Base-by-base conservation (phyloP, 2,797 vertebrate genomes). In the Hoplostethus atlanticus region DNA sequence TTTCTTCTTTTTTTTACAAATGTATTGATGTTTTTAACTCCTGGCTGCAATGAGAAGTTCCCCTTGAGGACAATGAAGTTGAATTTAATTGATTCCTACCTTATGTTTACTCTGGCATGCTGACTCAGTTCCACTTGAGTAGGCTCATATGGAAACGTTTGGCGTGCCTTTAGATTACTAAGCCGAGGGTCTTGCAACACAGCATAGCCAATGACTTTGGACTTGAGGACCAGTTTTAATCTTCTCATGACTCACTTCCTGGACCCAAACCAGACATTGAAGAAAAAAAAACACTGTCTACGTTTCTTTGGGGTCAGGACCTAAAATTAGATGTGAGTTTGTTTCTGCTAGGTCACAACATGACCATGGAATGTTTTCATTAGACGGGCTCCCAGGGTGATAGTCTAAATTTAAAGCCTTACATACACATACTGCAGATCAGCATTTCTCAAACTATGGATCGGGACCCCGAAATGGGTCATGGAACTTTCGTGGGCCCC, bases 291-390 rank as follows among this genome's bases (percentile, higher is more conserved):
- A 21, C 76, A 76, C 54, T 44, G 80, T n/a, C 55, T 28, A 40
- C 55, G 56, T 57, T 67, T 72, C 57, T 78, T 63, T 17, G 53
- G 52, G 34, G 68, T 80, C 73, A 64, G 52, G 55, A 73, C 54
- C 76, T 82, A 73, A 75, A 89, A 81, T 82, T 57, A 80, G 62
- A 75, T 8, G 16, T 0, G 5, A n/a, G 70, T 74, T 65, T 83
- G 71, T 89, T 90, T 89, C 61, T 76, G 74, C 83, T 87, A 77
- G 81, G 87, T 84, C 76, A 70, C 51, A 65, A 76, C 60, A 65
- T 55, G 73, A 64, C 31, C 16, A 2, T 30, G 76, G 83, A 86
- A 89, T 91, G 89, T 89, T 92, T 90, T 88, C 77, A 54, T 78
- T 87, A 65, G 81, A 55, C 61, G 17, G 63, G 70, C 79, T 91